Evolutionary conservation across 2,113 vertebrate genomes (phyloP), one percentile per base, ranked within the genome.

Genomic region (Telmatochromis sp.): DNA sequence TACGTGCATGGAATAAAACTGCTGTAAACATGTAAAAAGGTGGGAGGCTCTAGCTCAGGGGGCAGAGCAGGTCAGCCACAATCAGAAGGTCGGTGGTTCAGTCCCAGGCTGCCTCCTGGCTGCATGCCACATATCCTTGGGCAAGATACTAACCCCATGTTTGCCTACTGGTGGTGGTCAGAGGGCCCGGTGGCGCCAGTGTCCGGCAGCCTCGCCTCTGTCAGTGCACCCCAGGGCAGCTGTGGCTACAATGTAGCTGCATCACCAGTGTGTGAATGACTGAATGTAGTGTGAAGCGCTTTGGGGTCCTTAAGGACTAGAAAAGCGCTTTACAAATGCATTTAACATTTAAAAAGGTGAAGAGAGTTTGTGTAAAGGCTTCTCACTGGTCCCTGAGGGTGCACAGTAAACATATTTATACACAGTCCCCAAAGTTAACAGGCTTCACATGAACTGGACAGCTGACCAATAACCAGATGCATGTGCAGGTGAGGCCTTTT

Each of bases 291-390:
- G 42, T 47, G 6, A 47, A 47, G 45, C 14, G 0, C 45, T 47
- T 47, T 47, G 45, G 14, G 14, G 45, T 47, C 45, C 4, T 47
- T 47, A 47, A 15, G 45, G 14, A 47, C 45, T 47, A 47, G 45
- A 1, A 47, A 47, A 47, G 45, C 1, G 0, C 45, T 47, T 0
- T 1, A 47, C 7, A 47, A 15, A 47, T 47, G 45, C 45, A 47
- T 7, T 47, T 47, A 47, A 2, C 14, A 15, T 2, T 9, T 26
- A 26, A 73, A 45, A 47, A 17, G 21, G 3, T 75, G 23, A 50
- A 47, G 17, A 28, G 10, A 28, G 21, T 45, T 75, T 47, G 23
- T 5, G 1, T 28, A 47, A 47, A 19, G 23, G 42, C 15, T 63
- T 63, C 0, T 63, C 58, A 35, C 31, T 63, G 31, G 31, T 35